Percentiles rank a stretch among this genome's conserved stretches.
These are phyloP conservation scores for Stigmatopora nigra DNA, from an alignment of 2,113 vertebrate genomes.

Conservation along the genomic window DNA sequence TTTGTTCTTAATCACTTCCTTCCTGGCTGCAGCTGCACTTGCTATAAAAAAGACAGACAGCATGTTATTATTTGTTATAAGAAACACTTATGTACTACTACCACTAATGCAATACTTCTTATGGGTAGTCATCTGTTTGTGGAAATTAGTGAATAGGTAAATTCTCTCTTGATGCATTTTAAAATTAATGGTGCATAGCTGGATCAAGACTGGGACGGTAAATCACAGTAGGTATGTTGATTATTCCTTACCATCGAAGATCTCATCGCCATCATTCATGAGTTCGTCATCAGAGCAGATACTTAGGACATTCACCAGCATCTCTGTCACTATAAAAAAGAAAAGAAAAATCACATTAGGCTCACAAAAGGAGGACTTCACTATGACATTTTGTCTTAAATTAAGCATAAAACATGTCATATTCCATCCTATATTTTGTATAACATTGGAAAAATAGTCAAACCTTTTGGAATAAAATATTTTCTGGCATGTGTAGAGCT, in stretches of 20 bases:
- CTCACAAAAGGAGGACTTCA: background rate
- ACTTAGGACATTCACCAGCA: constrained; percentile 77
- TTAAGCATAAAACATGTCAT: background rate
- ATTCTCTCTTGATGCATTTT: background rate
- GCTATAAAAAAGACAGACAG: constrained; percentile 45
- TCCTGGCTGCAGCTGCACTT: constrained; percentile 75
- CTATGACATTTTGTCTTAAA: background rate
- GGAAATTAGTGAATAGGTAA: too few species aligned
- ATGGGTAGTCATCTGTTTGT: too few species aligned
- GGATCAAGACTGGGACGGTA: background rate
- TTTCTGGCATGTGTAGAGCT: background rate
- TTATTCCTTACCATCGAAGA: constrained; percentile 68
- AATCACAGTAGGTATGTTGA: background rate
- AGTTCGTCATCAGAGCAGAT: constrained; percentile 80
- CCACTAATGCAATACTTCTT: too few species aligned
- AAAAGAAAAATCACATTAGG: constrained; percentile 1
- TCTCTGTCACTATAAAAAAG: constrained; percentile 71
- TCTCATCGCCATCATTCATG: constrained; percentile 74
- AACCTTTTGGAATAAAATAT: background rate
- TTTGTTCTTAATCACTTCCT: constrained; percentile 78
- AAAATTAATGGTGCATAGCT: too few species aligned
- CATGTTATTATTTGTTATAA: background rate
- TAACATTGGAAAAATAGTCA: background rate
- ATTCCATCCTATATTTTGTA: background rate
- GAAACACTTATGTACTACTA: background rate